Percentiles rank a stretch among this genome's conserved stretches.
phyloP scores from a whole-genome alignment of 2,888 invertebrate species.

The Siphlonurus alternatus region DNA sequence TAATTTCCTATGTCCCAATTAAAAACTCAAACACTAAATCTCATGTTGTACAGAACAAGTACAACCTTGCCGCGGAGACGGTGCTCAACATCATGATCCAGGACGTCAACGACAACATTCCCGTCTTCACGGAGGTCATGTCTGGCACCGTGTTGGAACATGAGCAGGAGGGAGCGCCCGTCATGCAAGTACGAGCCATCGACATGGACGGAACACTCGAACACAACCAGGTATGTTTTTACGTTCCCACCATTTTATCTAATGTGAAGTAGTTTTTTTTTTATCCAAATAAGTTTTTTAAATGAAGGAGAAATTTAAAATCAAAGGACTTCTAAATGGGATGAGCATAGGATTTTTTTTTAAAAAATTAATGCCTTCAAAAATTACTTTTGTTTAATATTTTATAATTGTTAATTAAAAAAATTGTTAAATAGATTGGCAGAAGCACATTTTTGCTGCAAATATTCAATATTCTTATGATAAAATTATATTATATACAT shows the following conservation, averaged over 20 bases:
- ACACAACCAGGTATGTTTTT: slow-evolving; percentile 55
- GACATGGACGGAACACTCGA: slow-evolving; percentile 71
- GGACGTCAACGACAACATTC: slow-evolving; percentile 86
- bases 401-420: too few species aligned
- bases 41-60: slow-evolving; percentile 44
- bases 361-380: too few species aligned
- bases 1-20: background rate
- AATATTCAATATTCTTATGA: too few species aligned
- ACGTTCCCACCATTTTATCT: too few species aligned
- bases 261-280: background rate
- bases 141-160: slow-evolving; percentile 74
- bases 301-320: background rate
- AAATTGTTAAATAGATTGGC: too few species aligned
- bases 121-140: slow-evolving; percentile 63
- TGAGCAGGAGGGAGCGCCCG: slow-evolving; percentile 62
- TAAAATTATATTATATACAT: too few species aligned
- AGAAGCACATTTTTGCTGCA: too few species aligned
- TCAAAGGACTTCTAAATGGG: slow-evolving; percentile 2
- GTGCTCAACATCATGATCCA: slow-evolving; percentile 59
- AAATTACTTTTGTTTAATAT: too few species aligned
- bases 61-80: slow-evolving; percentile 60
- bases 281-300: background rate
- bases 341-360: too few species aligned
- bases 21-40: too few species aligned
- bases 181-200: slow-evolving; percentile 74